Evolutionary conservation across 1,140 invertebrate species (phyloP), one percentile per base, ranked within the genome.

Genomic region (Eulimnadia texana): DNA sequence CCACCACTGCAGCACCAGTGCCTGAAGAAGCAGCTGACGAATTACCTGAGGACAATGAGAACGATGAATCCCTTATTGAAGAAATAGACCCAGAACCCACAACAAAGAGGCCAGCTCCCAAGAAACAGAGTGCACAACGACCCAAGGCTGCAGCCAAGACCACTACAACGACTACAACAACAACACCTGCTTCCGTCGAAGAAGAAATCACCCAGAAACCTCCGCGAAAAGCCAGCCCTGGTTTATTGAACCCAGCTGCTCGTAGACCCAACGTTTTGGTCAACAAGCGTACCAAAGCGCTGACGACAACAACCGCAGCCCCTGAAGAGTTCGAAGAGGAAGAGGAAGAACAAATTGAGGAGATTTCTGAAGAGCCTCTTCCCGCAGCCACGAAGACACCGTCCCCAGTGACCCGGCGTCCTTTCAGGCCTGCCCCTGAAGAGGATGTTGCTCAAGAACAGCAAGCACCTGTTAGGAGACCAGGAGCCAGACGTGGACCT

Each of bases 161-260:
- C 87, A 81, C 69, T 79, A 84, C 25, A 88, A 87, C 67, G 23
- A 63, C 65, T 63, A 57, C 57, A 68, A 58, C 64, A 24, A 64
- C 58, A 53, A 23, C 10, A 3, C 52, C 56, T 29, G 62, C 55
- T 20, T 54, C 56, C 23, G 61, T 63, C 52, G 50, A 63, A 16
- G 60, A 64, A 29, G 60, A 68, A 54, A 54, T 60, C 22, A 66
- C 60, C 20, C 55, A 49, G 28, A 29, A 28, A 62, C 49, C 47
- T 54, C n/a, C n/a, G n/a, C n/a, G n/a, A n/a, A n/a, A n/a, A n/a
- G n/a, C n/a, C n/a, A 42, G n/a, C 57, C 25, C n/a, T 63, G 42
- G 13, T 56, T 50, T 11, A 55, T 64, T 24, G 66, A 67, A 57
- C 64, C 69, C 27, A 64, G 69, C 20, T 68, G 68, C 61, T 65